phyloP scores from a whole-genome alignment of 2,888 invertebrate species.

The Hypercompe scribonia region DNA sequence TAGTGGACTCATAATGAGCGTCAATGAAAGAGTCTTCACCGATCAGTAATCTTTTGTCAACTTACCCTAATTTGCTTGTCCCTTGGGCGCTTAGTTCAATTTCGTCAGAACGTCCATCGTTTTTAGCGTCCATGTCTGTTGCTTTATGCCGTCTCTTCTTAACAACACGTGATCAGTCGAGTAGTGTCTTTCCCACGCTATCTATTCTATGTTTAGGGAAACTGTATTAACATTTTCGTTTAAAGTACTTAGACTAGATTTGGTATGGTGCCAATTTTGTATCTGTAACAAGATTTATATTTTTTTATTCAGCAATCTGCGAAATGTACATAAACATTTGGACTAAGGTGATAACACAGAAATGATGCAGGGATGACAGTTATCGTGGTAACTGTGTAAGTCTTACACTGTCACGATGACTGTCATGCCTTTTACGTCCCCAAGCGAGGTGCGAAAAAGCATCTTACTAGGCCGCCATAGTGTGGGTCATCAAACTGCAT shows the following conservation, averaged over 20 bases:
- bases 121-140: constrained; percentile 76
- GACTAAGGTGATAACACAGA: not conserved
- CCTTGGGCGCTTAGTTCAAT: constrained; percentile 82
- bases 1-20: too few species aligned
- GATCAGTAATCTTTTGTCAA: constrained; percentile 3
- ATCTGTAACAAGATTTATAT: constrained; percentile 66
- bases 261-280: constrained; percentile 58
- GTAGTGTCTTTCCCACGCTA: constrained; percentile 52
- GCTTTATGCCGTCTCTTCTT: constrained; percentile 47
- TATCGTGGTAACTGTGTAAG: too few species aligned
- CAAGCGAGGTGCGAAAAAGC: too few species aligned
- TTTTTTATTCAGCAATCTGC: too few species aligned
- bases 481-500: too few species aligned
- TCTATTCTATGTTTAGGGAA: constrained; percentile 59
- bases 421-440: too few species aligned
- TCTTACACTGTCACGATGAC: too few species aligned
- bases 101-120: constrained; percentile 71
- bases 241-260: constrained; percentile 71
- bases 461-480: too few species aligned
- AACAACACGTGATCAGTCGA: constrained; percentile 45
- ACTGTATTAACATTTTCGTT: constrained; percentile 78
- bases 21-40: too few species aligned
- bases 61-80: constrained; percentile 74
- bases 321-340: not conserved
- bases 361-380: too few species aligned